Evolutionary conservation across 1,140 invertebrate genomes (phyloP).

Genomic region (Trachymyrmex septentrionalis): DNA sequence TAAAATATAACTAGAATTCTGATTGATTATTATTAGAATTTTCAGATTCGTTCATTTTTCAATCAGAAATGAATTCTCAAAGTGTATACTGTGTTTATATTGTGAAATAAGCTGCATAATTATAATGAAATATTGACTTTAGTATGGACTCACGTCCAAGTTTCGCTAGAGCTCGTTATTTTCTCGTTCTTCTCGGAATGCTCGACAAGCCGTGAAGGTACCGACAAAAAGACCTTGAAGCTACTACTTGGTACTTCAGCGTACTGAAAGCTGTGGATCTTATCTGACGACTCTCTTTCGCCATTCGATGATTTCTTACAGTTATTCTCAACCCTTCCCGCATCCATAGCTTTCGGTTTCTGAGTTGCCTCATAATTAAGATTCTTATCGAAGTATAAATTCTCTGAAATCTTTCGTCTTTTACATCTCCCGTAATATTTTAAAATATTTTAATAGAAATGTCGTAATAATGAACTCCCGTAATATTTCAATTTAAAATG

Average conservation of each 20-base stretch:
- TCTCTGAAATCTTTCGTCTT: not conserved
- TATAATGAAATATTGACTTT: conserved; percentile 51
- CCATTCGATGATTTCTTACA: conserved; percentile 39
- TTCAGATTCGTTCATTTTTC: no score
- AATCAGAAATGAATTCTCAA: no score
- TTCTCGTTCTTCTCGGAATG: conserved; percentile 70
- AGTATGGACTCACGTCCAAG: conserved; percentile 42
- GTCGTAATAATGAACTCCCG: not conserved
- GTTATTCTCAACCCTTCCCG: not conserved
- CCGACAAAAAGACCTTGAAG: conserved; percentile 65
- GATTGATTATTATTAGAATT: no score
- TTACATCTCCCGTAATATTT: not conserved
- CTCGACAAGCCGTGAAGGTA: conserved; percentile 68
- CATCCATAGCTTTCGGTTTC: not conserved
- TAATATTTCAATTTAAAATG: not conserved
- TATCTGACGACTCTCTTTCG: conserved; percentile 33
- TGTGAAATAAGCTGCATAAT: not conserved
- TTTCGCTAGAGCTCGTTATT: conserved; percentile 57
- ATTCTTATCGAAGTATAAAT: conserved; percentile 6
- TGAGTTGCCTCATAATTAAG: conserved; percentile 3
- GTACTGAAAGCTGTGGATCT: conserved; percentile 45
- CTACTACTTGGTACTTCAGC: conserved; percentile 36
- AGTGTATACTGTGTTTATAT: not conserved
- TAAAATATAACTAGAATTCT: no score
- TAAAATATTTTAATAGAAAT: not conserved